These are phyloP conservation scores for Petrocephalus schoutedeni DNA, from an alignment of 2,797 vertebrate genomes.

Conservation along the genomic window DNA sequence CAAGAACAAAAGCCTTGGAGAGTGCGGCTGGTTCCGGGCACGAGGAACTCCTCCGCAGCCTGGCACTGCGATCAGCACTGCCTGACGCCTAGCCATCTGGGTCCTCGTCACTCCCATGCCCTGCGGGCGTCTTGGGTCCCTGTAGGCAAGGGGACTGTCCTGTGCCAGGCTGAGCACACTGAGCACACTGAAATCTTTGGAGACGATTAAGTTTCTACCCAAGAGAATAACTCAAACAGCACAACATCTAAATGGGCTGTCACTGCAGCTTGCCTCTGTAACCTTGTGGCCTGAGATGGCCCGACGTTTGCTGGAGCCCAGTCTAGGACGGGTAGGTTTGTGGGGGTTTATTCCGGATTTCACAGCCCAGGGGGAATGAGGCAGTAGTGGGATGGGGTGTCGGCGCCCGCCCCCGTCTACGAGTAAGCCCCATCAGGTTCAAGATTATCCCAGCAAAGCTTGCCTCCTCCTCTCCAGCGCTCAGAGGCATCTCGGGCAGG, in stretches of 20 bases:
- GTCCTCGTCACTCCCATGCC: neutral
- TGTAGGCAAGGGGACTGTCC: neutral
- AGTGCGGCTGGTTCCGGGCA: neutral
- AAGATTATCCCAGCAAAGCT: constrained; percentile 52
- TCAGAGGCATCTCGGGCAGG: neutral
- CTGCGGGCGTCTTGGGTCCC: neutral
- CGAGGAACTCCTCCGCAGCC: neutral
- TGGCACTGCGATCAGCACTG: neutral
- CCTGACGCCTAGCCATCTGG: neutral
- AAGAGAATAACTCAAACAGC: neutral
- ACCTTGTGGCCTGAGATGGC: neutral
- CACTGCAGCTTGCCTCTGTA: neutral
- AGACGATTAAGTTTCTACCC: neutral
- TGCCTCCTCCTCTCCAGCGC: constrained; percentile 18
- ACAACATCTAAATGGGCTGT: neutral
- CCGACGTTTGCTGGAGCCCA: neutral
- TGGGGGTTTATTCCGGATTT: constrained; percentile 37
- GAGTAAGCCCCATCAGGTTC: constrained; percentile 58
- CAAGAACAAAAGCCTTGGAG: neutral
- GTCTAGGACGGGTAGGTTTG: neutral
- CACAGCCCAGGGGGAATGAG: constrained; percentile 46
- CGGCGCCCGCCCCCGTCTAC: constrained; percentile 55
- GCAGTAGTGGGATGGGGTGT: constrained; percentile 48
- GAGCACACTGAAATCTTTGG: neutral
- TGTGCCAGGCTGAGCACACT: constrained; percentile 5